A percentile compares a stretch with the other conserved stretches of the same genome.
phyloP scores from a whole-genome alignment of 2,113 vertebrate genomes.

The Leuciscus idus region DNA sequence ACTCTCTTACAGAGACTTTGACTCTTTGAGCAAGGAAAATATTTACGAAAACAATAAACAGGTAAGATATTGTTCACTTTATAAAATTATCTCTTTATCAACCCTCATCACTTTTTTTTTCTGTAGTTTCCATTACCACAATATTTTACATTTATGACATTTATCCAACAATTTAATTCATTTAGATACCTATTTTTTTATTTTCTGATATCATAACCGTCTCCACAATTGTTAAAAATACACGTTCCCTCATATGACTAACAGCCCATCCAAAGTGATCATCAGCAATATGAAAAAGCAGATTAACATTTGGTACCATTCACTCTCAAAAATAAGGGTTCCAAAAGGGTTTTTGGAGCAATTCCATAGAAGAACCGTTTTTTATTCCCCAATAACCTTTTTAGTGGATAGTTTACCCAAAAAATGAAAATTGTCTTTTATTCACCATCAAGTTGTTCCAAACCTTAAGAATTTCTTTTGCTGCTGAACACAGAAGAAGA shows the following conservation, averaged over 20 bases:
- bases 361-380: too few species aligned
- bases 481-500: too few species aligned
- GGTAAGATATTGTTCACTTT: slow-evolving; percentile 77
- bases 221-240: not conserved
- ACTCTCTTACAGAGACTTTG: slow-evolving; percentile 81
- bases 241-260: not conserved
- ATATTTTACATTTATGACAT: not conserved
- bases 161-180: not conserved
- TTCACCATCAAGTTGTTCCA: too few species aligned
- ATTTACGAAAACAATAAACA: slow-evolving; percentile 93
- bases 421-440: too few species aligned
- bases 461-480: too few species aligned
- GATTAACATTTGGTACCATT: not conserved
- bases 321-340: too few species aligned
- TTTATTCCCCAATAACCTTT: too few species aligned
- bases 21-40: slow-evolving; percentile 87
- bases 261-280: too few species aligned
- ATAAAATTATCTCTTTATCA: not conserved
- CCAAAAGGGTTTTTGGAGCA: too few species aligned
- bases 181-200: not conserved
- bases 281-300: not conserved
- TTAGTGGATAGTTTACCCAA: too few species aligned
- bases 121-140: not conserved
- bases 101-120: not conserved
- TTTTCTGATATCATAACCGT: not conserved